phyloP scores from a whole-genome alignment of 2,113 vertebrate genomes.

The Marcusenius ussheri region DNA sequence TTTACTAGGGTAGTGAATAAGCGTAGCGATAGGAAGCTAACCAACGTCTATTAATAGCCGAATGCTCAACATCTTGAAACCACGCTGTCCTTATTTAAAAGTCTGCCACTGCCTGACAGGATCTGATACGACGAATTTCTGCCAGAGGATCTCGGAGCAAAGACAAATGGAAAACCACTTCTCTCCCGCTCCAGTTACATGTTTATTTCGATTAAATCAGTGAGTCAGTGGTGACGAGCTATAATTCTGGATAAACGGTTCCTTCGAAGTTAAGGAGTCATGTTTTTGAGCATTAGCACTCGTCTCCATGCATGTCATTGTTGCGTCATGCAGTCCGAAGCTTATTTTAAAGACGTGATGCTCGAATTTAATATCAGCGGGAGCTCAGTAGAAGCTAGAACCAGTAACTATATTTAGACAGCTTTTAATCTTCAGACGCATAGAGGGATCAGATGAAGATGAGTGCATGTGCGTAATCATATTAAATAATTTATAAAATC shows the following conservation, averaged over 20 bases:
- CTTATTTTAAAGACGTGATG: background rate
- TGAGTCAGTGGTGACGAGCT: background rate
- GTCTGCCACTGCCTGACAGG: conserved; percentile 23
- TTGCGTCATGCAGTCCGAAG: conserved; percentile 3
- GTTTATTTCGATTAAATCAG: background rate
- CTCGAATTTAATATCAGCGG: background rate
- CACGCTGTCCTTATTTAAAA: conserved; percentile 28
- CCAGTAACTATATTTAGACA: background rate
- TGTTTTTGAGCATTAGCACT: conserved; percentile 8
- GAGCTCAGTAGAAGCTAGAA: background rate
- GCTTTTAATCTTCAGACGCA: background rate
- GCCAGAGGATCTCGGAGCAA: background rate
- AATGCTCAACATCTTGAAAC: conserved; percentile 10
- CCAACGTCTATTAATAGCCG: conserved; percentile 9
- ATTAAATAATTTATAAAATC: background rate
- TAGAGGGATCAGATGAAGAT: background rate
- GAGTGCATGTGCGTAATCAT: background rate
- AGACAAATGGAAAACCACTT: conserved; percentile 40
- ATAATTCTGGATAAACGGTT: conserved; percentile 10
- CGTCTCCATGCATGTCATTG: background rate
- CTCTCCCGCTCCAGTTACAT: background rate
- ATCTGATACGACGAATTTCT: conserved; percentile 20
- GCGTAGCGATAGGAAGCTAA: background rate
- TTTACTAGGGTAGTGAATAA: conserved; percentile 7
- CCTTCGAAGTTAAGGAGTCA: background rate